phyloP scores from a whole-genome alignment of 2,888 invertebrate genomes.

The Melanchra persicariae region DNA sequence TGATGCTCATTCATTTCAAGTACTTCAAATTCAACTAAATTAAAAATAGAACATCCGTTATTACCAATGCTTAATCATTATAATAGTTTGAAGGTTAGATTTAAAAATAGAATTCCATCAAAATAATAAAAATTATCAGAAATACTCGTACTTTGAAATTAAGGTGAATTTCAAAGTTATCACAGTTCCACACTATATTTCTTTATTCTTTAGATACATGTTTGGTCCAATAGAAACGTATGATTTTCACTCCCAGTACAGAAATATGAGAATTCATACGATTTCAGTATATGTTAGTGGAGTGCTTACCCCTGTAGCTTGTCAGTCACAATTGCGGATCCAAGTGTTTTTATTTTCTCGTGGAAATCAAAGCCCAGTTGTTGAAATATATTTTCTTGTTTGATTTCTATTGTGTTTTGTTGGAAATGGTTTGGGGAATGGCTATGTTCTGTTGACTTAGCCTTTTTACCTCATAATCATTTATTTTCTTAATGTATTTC shows the following conservation, averaged over 20 bases:
- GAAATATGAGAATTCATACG: slow-evolving; percentile 50
- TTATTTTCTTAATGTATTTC: no score
- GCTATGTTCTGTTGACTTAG: no score
- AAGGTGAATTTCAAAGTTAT: background rate
- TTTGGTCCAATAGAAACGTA: slow-evolving; percentile 14
- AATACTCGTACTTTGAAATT: no score
- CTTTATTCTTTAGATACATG: background rate
- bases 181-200: background rate
- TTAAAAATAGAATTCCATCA: no score
- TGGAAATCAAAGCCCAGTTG: slow-evolving; percentile 31
- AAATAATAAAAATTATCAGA: background rate
- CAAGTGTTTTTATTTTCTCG: slow-evolving; percentile 34
- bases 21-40: no score
- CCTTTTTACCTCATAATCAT: no score
- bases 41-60: no score
- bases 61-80: no score
- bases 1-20: no score
- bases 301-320: slow-evolving; percentile 56
- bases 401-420: slow-evolving; percentile 12
- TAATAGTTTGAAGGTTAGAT: no score
- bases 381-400: slow-evolving; percentile 34
- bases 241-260: slow-evolving; percentile 17
- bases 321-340: slow-evolving; percentile 46
- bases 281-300: slow-evolving; percentile 19
- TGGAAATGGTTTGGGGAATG: background rate